Evolutionary conservation across 2,888 invertebrate species (phyloP).

Genomic region (Orthosia gracilis): DNA sequence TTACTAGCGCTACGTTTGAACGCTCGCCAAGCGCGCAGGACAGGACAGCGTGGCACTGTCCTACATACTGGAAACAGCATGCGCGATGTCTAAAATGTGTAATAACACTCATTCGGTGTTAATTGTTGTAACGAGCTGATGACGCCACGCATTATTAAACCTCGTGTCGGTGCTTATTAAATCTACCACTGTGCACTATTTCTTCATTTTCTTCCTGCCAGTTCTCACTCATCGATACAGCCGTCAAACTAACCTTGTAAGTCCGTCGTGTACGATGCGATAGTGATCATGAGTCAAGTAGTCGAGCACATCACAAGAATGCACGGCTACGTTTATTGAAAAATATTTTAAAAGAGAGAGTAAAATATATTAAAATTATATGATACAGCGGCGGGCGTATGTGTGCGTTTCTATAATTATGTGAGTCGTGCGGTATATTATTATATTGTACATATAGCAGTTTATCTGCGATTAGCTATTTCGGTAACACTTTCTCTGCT

Average conservation of each 20-base stretch:
- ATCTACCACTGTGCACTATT: background rate
- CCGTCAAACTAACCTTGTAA: background rate
- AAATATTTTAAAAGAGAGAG: conserved; percentile 24
- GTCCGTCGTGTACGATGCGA: background rate
- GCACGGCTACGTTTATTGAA: conserved; percentile 7
- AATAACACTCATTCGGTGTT: conserved; percentile 23
- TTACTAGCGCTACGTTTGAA: conserved; percentile 41
- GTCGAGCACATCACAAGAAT: background rate
- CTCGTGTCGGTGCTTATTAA: conserved; percentile 4
- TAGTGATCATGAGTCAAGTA: background rate
- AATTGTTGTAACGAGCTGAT: conserved; percentile 21
- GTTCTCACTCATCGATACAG: background rate
- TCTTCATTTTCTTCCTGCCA: background rate
- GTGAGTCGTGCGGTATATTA: background rate
- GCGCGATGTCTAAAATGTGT: background rate
- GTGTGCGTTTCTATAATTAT: conserved; percentile 35
- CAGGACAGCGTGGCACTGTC: background rate
- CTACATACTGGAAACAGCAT: conserved; percentile 23
- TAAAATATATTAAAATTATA: conserved; percentile 9
- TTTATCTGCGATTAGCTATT: conserved; percentile 38
- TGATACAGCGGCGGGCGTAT: background rate
- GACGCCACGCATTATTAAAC: conserved; percentile 18
- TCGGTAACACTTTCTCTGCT: conserved; percentile 53
- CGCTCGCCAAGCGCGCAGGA: conserved; percentile 27
- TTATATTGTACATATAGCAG: background rate